Percentiles rank a stretch among this genome's conserved stretches.
phyloP scores from a whole-genome alignment of 2,113 vertebrate species.

The Chionomys nivalis region DNA sequence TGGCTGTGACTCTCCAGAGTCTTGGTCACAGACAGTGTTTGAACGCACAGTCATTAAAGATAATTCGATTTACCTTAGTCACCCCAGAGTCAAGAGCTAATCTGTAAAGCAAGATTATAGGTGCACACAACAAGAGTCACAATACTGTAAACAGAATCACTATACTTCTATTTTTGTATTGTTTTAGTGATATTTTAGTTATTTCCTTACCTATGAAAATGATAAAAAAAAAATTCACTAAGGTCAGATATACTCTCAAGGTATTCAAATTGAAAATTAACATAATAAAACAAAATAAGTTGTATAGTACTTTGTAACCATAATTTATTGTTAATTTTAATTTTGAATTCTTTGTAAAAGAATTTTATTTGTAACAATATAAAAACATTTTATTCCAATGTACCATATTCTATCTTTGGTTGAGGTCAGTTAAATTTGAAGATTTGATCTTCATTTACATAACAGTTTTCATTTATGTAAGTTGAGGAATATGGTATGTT shows the following conservation, averaged over 20 bases:
- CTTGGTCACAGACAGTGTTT: background rate
- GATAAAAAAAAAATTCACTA: background rate
- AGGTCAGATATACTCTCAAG: background rate
- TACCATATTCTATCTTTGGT: background rate
- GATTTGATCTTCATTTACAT: background rate
- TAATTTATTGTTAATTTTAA: background rate
- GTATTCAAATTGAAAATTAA: background rate
- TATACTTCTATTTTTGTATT: background rate
- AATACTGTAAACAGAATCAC: background rate
- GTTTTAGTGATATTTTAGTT: background rate
- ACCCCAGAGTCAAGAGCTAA: background rate
- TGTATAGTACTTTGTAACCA: background rate
- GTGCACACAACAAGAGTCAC: background rate
- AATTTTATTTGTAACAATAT: background rate
- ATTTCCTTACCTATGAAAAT: background rate
- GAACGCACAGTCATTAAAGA: background rate
- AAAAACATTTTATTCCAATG: background rate
- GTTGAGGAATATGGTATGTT: background rate
- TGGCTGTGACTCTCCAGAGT: background rate
- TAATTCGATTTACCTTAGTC: background rate
- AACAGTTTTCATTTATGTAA: background rate
- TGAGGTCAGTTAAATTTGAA: background rate
- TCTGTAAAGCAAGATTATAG: background rate
- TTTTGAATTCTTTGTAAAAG: background rate
- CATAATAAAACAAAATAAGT: constrained; percentile 1